Base-by-base conservation (phyloP, 2,888 invertebrate species). In the Pilophorus perplexus region DNA sequence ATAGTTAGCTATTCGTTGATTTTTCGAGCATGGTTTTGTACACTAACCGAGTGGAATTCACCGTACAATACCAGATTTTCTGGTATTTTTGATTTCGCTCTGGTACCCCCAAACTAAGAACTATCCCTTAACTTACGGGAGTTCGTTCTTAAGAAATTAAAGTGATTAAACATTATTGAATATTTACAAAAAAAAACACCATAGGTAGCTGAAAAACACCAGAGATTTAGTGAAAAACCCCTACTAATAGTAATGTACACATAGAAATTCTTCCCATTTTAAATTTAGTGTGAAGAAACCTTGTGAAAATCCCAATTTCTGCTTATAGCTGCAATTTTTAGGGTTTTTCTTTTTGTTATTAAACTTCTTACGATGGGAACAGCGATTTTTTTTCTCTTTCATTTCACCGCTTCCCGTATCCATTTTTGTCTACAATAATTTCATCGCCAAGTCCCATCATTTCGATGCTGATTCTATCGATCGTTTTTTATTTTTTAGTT, bases 1-100 rank as follows among this genome's bases (percentile, higher is more conserved):
- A 8, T 33, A 33, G 12, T 33, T 33, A 33, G 12, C 33, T 33
- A 33, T 33, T 33, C 33, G 6, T 6, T 33, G 12, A 33, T 52
- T 52, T 52, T 52, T 52, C 27, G 52, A 52, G 52, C 52, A 52
- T 52, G 52, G 52, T 52, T 52, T 52, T 52, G 52, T 52, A 52
- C 52, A 52, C 52, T 52, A 52, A 52, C 52, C 28, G 28, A 52
- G 48, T 12, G 46, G 22, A 8, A 6, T 23, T 48, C 22, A 20
- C n/a, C 20, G 10, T 33, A 33, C 6, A 33, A n/a, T n/a, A 33
- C 6, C 33, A 33, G 12, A 33, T 33, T 33, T n/a, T n/a, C 16
- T 48, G 12, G 20, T 10, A 50, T 27, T 3, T 20, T 23, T 2
- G 23, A 23, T n/a, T 22, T 14, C 28, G 52, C 33, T 52, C 10